Conservation (phyloP, 1,140 invertebrate species). For the Brachionus angularis region DNA sequence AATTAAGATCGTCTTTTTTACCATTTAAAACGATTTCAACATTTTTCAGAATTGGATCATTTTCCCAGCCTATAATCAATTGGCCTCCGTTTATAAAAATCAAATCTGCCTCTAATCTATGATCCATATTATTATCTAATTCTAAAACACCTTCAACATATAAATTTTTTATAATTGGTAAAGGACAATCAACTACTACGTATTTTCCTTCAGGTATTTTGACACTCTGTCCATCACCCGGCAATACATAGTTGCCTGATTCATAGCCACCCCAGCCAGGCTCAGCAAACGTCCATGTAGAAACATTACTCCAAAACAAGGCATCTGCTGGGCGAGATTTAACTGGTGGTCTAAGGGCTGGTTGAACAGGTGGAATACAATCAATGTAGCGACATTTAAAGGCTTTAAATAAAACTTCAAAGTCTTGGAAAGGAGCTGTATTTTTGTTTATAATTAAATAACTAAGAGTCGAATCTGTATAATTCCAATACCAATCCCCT, state of each 20-base stretch:
- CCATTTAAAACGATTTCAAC: slow-evolving; percentile 49
- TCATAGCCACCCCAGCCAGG: slow-evolving; percentile 36
- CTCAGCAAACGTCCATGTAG: slow-evolving; percentile 32
- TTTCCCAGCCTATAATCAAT: slow-evolving; percentile 48
- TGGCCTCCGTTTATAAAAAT: slow-evolving; percentile 51
- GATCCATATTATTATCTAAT: slow-evolving; percentile 26
- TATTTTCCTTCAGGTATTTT: slow-evolving; percentile 29
- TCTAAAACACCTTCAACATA: slow-evolving; percentile 24
- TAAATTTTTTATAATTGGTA: slow-evolving; percentile 38
- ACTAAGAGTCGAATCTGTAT: background rate
- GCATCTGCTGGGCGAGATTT: slow-evolving; percentile 7
- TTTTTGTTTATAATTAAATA: slow-evolving; percentile 21
- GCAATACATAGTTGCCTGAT: too few relatives aligned
- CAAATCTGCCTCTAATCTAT: slow-evolving; percentile 48
- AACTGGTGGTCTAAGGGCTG: slow-evolving; percentile 1
- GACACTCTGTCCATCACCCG: slow-evolving; percentile 23
- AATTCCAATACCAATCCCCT: slow-evolving; percentile 26
- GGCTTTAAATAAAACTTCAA: slow-evolving; percentile 12
- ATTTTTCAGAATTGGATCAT: slow-evolving; percentile 43
- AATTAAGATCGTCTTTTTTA: slow-evolving; percentile 46
- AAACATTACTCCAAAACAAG: slow-evolving; percentile 25
- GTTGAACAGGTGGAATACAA: slow-evolving; percentile 11
- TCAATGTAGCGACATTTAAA: slow-evolving; percentile 25
- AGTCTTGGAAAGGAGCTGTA: background rate
- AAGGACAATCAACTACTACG: background rate